A percentile compares a stretch with the other conserved stretches of the same genome.
phyloP scores from a whole-genome alignment of 1,140 invertebrate genomes.

The Trichoplusia ni region DNA sequence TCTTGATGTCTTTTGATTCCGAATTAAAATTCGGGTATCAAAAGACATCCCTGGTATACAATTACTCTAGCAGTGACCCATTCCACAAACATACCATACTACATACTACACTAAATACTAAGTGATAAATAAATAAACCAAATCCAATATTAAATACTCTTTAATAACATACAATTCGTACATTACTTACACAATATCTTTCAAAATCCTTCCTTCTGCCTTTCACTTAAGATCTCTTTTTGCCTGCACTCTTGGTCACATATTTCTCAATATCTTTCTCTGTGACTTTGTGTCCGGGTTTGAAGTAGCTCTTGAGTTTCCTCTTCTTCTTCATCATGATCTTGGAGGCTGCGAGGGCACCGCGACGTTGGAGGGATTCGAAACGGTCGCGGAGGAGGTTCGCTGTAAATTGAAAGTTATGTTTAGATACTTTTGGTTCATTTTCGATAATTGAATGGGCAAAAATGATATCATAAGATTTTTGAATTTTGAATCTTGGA shows the following conservation, averaged over 20 bases:
- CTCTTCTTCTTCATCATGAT: constrained; percentile 77
- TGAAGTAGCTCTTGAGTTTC: constrained; percentile 73
- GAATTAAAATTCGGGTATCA: too few species aligned
- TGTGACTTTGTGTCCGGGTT: constrained; percentile 72
- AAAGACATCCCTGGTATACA: too few species aligned
- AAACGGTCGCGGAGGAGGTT: constrained; percentile 70
- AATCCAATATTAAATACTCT: constrained; percentile 9
- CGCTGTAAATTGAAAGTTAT: constrained; percentile 43
- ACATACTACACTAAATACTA: background rate
- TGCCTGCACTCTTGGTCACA: constrained; percentile 3
- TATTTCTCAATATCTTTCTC: constrained; percentile 47
- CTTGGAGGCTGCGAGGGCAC: constrained; percentile 66
- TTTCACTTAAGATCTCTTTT: constrained; percentile 10
- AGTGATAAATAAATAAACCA: background rate
- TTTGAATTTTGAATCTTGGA: too few species aligned
- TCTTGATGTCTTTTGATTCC: too few species aligned
- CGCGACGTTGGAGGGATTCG: constrained; percentile 66
- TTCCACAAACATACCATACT: too few species aligned
- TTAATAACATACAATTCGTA: constrained; percentile 16
- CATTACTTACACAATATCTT: background rate
- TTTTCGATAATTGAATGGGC: background rate
- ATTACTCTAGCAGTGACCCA: too few species aligned
- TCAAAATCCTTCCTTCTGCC: background rate
- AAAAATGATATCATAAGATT: too few species aligned
- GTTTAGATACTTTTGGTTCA: background rate